A percentile compares a stretch with the other conserved stretches of the same genome.
phyloP scores from a whole-genome alignment of 92 coral and sea anemone genomes.

The Ricordea florida region DNA sequence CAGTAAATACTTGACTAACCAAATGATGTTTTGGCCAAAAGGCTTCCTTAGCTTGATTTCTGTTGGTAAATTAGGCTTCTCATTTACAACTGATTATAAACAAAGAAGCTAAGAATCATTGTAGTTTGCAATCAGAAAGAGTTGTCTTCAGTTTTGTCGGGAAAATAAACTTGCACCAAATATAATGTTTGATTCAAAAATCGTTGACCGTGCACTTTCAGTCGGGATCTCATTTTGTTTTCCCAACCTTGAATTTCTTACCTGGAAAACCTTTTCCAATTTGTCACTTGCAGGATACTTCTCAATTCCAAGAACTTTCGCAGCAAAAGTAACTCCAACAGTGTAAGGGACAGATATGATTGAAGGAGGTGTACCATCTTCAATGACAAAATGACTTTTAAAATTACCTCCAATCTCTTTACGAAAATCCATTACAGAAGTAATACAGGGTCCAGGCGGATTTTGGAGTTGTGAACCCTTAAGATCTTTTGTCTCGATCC shows the following conservation, averaged over 20 bases:
- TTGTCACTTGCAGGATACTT: slow-evolving; percentile 1
- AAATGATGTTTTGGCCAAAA: too few species aligned
- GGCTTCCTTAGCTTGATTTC: too few species aligned
- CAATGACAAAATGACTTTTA: slow-evolving; percentile 20
- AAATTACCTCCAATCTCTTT: background rate
- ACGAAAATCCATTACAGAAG: slow-evolving; percentile 50
- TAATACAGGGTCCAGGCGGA: slow-evolving; percentile 61
- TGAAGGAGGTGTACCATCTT: slow-evolving; percentile 52
- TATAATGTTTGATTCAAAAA: too few species aligned
- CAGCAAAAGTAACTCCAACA: slow-evolving; percentile 18
- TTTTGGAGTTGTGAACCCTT: background rate
- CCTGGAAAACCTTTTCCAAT: slow-evolving; percentile 8
- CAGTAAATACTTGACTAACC: too few species aligned
- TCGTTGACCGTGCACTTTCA: too few species aligned
- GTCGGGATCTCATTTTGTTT: too few species aligned
- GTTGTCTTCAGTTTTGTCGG: background rate
- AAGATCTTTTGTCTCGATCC: slow-evolving; percentile 8
- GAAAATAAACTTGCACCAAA: too few species aligned
- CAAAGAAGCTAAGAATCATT: too few species aligned
- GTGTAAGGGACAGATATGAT: background rate
- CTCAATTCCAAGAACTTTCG: slow-evolving; percentile 6
- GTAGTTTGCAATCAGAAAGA: background rate
- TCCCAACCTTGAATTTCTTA: too few species aligned
- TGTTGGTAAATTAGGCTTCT: too few species aligned
- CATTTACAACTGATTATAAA: too few species aligned